phyloP scores from a whole-genome alignment of 2,113 vertebrate species.

The Elanoides forficatus region DNA sequence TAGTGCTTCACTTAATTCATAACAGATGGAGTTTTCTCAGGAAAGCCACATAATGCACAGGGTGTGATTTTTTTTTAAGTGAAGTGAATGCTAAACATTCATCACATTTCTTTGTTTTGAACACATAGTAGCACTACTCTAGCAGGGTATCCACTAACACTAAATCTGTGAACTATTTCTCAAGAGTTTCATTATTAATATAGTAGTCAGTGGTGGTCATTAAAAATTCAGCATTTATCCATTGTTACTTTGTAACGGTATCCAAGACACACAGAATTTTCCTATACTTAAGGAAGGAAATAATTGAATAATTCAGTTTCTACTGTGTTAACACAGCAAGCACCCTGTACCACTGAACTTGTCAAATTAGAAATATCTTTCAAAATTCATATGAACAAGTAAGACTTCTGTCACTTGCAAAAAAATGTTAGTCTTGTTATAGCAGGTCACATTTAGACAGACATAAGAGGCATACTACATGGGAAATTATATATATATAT shows the following conservation, averaged over 20 bases:
- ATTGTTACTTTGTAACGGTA: neutral
- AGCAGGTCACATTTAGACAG: conserved; percentile 32
- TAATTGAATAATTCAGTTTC: conserved; percentile 15
- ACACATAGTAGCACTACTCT: conserved; percentile 23
- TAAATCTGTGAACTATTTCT: conserved; percentile 16
- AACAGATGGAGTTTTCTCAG: conserved; percentile 58
- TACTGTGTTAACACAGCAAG: conserved; percentile 6
- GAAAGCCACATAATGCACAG: conserved; percentile 55
- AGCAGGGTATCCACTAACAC: conserved; percentile 14
- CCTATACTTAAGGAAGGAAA: neutral
- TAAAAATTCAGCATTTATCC: conserved; percentile 38
- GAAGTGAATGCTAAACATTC: conserved; percentile 42
- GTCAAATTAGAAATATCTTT: conserved; percentile 4
- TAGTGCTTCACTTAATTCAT: conserved; percentile 17
- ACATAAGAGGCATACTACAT: neutral
- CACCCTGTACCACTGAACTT: neutral
- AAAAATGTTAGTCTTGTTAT: neutral
- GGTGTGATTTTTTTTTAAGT: conserved; percentile 39
- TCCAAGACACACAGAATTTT: neutral
- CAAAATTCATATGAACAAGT: neutral
- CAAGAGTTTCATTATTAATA: conserved; percentile 21
- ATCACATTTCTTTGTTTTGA: conserved; percentile 50
- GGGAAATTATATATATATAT: neutral
- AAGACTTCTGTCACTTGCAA: neutral
- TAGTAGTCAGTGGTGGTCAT: neutral